Conservation (phyloP, 2,888 invertebrate species). For the Gastrophysa polygoni region DNA sequence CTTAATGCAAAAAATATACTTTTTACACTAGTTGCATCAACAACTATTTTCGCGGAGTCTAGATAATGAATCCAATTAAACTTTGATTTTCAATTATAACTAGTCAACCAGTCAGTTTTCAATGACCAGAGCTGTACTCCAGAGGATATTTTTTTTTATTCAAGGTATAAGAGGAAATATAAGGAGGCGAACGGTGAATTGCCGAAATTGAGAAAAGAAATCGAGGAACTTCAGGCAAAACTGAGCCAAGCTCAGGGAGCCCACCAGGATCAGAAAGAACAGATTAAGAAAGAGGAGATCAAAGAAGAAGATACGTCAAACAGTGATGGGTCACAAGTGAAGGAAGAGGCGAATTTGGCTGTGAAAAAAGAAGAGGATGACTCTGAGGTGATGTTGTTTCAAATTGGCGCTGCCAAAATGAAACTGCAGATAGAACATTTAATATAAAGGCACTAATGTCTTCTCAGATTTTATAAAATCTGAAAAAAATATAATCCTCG, state of each 20-base stretch:
- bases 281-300: slow-evolving; percentile 58
- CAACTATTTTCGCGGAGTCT: no score
- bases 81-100: no score
- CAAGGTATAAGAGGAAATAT: slow-evolving; percentile 83
- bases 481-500: no score
- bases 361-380: slow-evolving; percentile 60
- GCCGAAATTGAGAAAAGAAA: slow-evolving; percentile 75
- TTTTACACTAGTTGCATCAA: no score
- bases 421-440: no score
- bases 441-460: no score
- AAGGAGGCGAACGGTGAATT: slow-evolving; percentile 85
- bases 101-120: no score
- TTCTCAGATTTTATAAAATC: no score
- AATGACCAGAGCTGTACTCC: no score
- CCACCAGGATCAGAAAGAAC: slow-evolving; percentile 63
- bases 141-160: background rate
- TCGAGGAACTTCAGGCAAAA: slow-evolving; percentile 68
- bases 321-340: slow-evolving; percentile 54
- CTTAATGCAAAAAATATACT: no score
- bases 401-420: no score
- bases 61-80: no score
- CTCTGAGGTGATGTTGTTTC: slow-evolving; percentile 54
- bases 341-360: slow-evolving; percentile 52
- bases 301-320: slow-evolving; percentile 57
- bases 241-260: slow-evolving; percentile 63